Conservation (phyloP, 2,888 invertebrate genomes). For the Leistus spinibarbis region DNA sequence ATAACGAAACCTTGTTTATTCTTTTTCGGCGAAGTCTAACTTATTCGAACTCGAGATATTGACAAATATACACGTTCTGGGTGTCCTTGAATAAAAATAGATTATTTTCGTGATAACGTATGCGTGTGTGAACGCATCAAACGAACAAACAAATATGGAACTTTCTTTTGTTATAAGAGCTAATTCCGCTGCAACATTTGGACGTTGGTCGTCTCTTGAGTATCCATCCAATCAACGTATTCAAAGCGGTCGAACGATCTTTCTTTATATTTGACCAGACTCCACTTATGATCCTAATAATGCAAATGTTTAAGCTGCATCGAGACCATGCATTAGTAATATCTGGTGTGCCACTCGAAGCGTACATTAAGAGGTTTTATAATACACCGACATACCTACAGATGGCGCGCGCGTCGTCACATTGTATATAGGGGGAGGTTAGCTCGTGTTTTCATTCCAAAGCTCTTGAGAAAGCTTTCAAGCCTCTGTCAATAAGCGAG, state of each 20-base stretch:
- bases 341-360: background rate
- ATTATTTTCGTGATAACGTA: no score
- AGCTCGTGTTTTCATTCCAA: conserved; percentile 32
- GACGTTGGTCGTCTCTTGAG: background rate
- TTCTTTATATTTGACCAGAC: conserved; percentile 8
- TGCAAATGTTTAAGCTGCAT: conserved; percentile 31
- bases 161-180: background rate
- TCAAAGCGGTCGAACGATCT: conserved; percentile 11
- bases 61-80: no score
- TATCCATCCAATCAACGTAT: conserved; percentile 23
- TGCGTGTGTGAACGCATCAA: no score
- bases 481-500: conserved; percentile 39
- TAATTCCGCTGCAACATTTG: background rate
- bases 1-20: no score
- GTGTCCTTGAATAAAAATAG: no score
- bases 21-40: no score
- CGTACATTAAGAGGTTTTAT: background rate
- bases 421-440: background rate
- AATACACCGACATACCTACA: background rate
- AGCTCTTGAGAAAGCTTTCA: conserved; percentile 38
- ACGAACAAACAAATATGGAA: background rate
- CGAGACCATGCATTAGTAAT: conserved; percentile 23
- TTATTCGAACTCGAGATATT: no score
- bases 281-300: conserved; percentile 22
- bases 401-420: background rate